Conservation (phyloP, 2,113 vertebrate species). For the Odocoileus virginianus region DNA sequence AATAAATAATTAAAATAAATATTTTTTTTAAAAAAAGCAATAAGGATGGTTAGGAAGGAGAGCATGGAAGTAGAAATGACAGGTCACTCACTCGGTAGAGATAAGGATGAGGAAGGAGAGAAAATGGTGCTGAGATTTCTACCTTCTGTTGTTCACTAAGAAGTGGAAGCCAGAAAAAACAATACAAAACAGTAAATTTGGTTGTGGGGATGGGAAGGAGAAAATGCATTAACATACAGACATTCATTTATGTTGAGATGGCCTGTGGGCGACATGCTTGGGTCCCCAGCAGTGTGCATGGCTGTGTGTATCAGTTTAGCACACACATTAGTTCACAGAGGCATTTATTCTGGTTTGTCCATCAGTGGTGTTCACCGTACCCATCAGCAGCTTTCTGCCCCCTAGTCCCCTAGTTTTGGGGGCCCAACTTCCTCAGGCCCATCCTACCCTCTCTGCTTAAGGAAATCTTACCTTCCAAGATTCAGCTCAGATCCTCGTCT, state of each 20-base stretch:
- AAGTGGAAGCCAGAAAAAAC: not conserved
- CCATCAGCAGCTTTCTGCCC: not conserved
- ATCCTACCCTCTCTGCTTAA: not conserved
- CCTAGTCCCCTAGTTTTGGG: not conserved
- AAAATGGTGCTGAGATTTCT: not conserved
- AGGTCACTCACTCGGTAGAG: not conserved
- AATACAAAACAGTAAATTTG: not conserved
- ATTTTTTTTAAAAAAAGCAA: not conserved
- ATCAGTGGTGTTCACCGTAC: not conserved
- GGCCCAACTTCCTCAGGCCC: not conserved
- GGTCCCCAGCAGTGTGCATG: not conserved
- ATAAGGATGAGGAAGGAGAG: not conserved
- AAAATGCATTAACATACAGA: not conserved
- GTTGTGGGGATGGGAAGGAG: not conserved
- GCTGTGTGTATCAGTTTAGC: not conserved
- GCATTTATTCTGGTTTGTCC: not conserved
- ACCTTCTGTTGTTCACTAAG: not conserved
- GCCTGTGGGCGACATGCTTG: not conserved
- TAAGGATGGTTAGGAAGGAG: not conserved
- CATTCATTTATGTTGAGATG: too few relatives aligned
- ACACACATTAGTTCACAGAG: not conserved
- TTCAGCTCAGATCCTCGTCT: not conserved
- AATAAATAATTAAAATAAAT: not conserved
- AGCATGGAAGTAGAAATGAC: not conserved
- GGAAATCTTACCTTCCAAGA: not conserved